Evolutionary conservation across 2,888 invertebrate genomes (phyloP).

Genomic region (Phyllotreta cruciferae): DNA sequence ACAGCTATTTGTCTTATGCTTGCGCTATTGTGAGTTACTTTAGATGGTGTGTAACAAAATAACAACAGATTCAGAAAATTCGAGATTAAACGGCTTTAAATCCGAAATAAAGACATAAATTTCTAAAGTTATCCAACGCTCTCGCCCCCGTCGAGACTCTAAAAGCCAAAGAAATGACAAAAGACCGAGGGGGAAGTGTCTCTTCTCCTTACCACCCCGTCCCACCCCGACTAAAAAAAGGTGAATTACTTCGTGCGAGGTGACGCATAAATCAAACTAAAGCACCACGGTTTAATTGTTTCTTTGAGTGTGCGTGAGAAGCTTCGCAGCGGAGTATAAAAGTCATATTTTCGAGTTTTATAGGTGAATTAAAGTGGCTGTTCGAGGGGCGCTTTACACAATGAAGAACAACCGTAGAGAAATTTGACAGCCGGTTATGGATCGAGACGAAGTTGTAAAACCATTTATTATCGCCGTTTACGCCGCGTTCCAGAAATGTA

Average conservation of each 20-base stretch:
- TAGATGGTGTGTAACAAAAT: constrained; percentile 32
- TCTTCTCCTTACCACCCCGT: constrained; percentile 7
- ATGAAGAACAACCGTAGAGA: constrained; percentile 19
- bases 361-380: constrained; percentile 20
- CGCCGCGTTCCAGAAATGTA: constrained; percentile 2
- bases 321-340: constrained; percentile 20
- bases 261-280: constrained; percentile 36
- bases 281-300: constrained; percentile 36
- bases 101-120: constrained; percentile 54
- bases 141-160: constrained; percentile 47
- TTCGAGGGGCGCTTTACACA: constrained; percentile 22
- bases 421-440: constrained; percentile 17
- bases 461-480: constrained; percentile 17
- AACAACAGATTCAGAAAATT: constrained; percentile 39
- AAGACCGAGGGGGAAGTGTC: constrained; percentile 48
- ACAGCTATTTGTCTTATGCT: too few relatives aligned
- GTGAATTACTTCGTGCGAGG: constrained; percentile 30
- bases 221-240: constrained; percentile 1
- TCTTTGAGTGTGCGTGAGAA: constrained; percentile 24
- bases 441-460: constrained; percentile 10
- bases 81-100: constrained; percentile 44
- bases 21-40: too few relatives aligned
- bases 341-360: constrained; percentile 24
- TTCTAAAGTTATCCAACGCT: constrained; percentile 46
- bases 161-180: constrained; percentile 50